These are phyloP conservation scores for Erpornis zantholeuca DNA, from an alignment of 2,113 vertebrate genomes.

Conservation along the genomic window DNA sequence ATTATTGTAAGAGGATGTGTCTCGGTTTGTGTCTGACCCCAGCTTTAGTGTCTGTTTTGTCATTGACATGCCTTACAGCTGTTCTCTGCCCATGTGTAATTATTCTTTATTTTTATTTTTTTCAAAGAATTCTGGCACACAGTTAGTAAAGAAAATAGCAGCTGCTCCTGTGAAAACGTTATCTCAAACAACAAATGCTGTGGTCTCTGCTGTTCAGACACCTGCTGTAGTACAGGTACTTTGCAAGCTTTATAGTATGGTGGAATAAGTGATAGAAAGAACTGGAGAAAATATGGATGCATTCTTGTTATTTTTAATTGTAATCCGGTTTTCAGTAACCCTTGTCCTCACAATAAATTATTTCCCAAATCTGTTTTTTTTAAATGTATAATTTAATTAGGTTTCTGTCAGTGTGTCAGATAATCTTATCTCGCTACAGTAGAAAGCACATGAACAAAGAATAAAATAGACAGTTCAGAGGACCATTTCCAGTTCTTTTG, in stretches of 20 bases:
- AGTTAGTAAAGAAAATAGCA: conserved; percentile 72
- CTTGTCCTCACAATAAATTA: background rate
- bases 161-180: conserved; percentile 72
- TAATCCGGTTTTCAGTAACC: background rate
- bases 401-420: background rate
- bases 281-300: background rate
- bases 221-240: conserved; percentile 76
- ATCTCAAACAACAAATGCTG: conserved; percentile 59
- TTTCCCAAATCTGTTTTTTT: background rate
- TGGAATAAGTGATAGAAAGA: background rate
- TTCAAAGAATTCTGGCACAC: conserved; percentile 73
- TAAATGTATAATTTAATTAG: background rate
- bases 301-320: background rate
- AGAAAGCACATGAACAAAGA: background rate
- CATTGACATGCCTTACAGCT: background rate
- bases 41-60: background rate
- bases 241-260: background rate
- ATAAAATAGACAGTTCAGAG: background rate
- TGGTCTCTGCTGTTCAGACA: conserved; percentile 67
- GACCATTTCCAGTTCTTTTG: background rate
- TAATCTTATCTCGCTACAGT: background rate
- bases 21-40: background rate
- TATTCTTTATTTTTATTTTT: background rate
- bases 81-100: background rate
- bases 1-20: background rate